Conservation (phyloP, 2,797 vertebrate species). For the Prionace glauca region DNA sequence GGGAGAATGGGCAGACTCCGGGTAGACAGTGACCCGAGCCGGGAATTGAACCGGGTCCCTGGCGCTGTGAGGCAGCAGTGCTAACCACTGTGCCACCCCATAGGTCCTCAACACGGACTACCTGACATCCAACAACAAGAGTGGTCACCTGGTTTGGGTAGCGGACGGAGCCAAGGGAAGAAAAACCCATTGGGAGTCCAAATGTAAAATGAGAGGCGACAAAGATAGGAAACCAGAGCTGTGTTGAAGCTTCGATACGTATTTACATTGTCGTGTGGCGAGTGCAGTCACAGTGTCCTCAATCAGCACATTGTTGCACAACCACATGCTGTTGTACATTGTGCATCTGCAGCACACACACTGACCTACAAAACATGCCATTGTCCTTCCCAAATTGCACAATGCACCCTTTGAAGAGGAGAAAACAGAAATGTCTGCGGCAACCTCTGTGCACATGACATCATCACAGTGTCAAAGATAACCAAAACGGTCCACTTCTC, state of each 20-base stretch:
- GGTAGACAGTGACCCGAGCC: too few species aligned
- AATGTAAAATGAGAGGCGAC: background rate
- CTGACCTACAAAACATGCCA: slow-evolving; percentile 17
- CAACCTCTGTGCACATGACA: background rate
- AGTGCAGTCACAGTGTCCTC: background rate
- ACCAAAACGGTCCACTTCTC: background rate
- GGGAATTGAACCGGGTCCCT: too few species aligned
- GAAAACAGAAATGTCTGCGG: background rate
- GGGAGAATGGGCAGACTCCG: too few species aligned
- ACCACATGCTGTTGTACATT: background rate
- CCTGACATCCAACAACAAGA: too few species aligned
- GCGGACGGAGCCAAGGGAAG: background rate
- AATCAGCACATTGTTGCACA: background rate
- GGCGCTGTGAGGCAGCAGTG: too few species aligned
- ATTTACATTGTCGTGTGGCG: background rate
- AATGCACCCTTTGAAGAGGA: background rate
- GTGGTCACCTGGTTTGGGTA: background rate
- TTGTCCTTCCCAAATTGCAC: background rate
- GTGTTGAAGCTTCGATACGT: too few species aligned
- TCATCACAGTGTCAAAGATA: background rate
- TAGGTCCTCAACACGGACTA: background rate
- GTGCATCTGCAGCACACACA: background rate
- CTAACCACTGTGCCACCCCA: too few species aligned
- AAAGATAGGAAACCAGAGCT: background rate
- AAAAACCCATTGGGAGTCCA: background rate